phyloP scores from a whole-genome alignment of 2,888 invertebrate species.

The Sesia apiformis region DNA sequence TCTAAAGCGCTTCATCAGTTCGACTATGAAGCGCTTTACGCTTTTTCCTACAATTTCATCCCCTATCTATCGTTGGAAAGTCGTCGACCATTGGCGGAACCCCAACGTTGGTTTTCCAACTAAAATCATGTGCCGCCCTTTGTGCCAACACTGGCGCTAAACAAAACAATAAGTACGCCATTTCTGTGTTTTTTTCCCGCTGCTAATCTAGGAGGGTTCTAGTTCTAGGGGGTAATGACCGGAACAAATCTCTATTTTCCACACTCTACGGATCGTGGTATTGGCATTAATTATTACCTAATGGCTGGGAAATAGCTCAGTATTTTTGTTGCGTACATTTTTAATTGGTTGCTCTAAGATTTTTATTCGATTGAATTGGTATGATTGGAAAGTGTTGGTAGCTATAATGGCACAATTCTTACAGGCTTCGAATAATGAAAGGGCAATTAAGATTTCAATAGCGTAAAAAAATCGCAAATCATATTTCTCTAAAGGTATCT shows the following conservation, averaged over 20 bases:
- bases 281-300: slow-evolving; percentile 9
- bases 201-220: slow-evolving; percentile 54
- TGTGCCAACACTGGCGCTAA: slow-evolving; percentile 50
- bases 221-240: slow-evolving; percentile 48
- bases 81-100: slow-evolving; percentile 46
- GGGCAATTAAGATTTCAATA: too few species aligned
- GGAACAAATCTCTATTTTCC: slow-evolving; percentile 16
- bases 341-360: background rate
- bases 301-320: slow-evolving; percentile 3
- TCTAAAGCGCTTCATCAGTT: slow-evolving; percentile 15
- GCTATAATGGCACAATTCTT: too few species aligned
- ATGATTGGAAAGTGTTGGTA: background rate
- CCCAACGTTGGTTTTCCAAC: slow-evolving; percentile 38
- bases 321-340: background rate
- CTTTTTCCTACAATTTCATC: slow-evolving; percentile 33
- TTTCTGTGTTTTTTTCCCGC: slow-evolving; percentile 48
- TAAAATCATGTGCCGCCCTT: slow-evolving; percentile 59
- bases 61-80: slow-evolving; percentile 55
- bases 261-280: slow-evolving; percentile 19
- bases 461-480: too few species aligned
- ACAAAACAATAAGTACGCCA: slow-evolving; percentile 48
- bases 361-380: background rate
- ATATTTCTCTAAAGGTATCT: too few species aligned
- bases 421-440: too few species aligned
- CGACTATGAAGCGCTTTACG: slow-evolving; percentile 55